phyloP scores from a whole-genome alignment of 1,140 invertebrate genomes.

The Bombus polaris region DNA sequence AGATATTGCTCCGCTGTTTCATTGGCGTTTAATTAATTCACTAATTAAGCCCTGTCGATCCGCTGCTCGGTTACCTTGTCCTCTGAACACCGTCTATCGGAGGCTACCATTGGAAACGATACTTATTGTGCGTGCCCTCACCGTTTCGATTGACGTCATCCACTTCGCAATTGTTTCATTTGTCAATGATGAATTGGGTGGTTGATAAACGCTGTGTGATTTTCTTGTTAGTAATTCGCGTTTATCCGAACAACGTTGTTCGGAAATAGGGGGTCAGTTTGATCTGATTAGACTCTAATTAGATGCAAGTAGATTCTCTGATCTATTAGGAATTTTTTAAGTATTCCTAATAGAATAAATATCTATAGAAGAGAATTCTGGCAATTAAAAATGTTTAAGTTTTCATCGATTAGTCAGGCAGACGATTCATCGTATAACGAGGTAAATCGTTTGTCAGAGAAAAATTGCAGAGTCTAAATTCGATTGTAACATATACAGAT shows the following conservation, averaged over 20 bases:
- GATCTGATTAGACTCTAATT: no score
- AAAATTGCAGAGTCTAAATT: no score
- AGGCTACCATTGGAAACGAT: constrained; percentile 7
- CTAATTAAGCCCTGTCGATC: constrained; percentile 50
- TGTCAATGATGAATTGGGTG: neutral
- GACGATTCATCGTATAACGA: no score
- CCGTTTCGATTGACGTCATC: neutral
- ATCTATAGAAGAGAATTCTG: no score
- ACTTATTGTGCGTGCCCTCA: neutral
- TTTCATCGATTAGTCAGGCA: no score
- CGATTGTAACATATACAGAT: no score
- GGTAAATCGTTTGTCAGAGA: no score
- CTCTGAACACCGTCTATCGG: neutral
- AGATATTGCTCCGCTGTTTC: constrained; percentile 47
- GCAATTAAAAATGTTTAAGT: no score
- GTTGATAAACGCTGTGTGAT: neutral
- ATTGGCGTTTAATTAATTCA: constrained; percentile 54
- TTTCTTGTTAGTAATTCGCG: neutral
- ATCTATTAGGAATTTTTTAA: no score
- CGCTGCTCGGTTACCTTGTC: constrained; percentile 14
- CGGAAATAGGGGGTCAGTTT: no score
- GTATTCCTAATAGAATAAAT: no score
- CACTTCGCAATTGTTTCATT: neutral
- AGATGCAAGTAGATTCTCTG: no score
- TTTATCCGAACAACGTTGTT: neutral